Evolutionary conservation across 2,888 invertebrate genomes (phyloP), one percentile per base, ranked within the genome.

Genomic region (Melieria crassipennis): DNA sequence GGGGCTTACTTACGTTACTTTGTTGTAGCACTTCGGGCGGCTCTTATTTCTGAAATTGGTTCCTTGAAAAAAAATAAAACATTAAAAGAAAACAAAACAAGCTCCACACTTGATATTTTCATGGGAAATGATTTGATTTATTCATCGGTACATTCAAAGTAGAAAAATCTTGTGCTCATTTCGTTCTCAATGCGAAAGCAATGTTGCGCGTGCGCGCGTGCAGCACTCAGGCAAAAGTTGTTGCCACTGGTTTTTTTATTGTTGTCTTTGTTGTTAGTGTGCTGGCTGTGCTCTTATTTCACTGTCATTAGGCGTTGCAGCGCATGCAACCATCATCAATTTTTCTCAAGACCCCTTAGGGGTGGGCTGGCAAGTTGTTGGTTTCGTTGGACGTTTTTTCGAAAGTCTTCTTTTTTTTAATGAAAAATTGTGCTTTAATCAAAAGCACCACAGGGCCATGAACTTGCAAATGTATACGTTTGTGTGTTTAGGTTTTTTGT

Each of bases 121-220:
- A 77, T 77, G 77, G 77, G 77, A 77, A 77, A 75, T 77, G 76
- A 77, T 76, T 77, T 75, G 13, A 65, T 65, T 65, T 52, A 7
- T 9, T 42, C 11, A 57, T 16, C 52, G n/a, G 30, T 10, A 52
- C 10, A 16, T 5, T 16, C 16, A 64, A 7, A 16, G 42, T 30
- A 30, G 30, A 30, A 16, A 48, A 30, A 50, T 50, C 30, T 65
- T 42, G 46, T 65, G 30, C 42, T 65, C 7, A 52, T 50, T 30
- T 30, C 6, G 16, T 52, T 5, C 11, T 16, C 30, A 30, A 30
- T 30, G 30, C 30, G 30, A 30, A 30, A 30, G 30, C 30, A 30
- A 30, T 30, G 30, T 30, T 30, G 30, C 30, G 30, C 30, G 30
- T 30, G 30, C 30, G 30, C 30, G 30, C 30, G 30, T 30, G 30